Evolutionary conservation across 2,888 invertebrate species (phyloP).

Genomic region (Monopis laevigella): DNA sequence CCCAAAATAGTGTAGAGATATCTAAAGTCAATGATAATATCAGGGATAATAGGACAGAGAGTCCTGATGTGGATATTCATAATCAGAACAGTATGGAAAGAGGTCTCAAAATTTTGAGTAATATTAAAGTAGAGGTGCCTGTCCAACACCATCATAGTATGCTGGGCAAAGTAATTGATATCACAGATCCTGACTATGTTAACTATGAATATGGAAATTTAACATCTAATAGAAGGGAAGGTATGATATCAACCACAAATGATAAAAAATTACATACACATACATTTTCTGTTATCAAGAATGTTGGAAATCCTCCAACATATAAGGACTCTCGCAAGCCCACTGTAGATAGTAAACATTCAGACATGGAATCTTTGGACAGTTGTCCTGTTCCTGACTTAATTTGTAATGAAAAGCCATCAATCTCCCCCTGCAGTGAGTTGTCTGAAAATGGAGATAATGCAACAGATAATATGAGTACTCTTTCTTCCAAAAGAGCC

Average conservation of each 20-base stretch:
- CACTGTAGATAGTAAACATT: conserved; percentile 34
- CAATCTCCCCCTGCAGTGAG: conserved; percentile 60
- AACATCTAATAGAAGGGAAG: too few relatives aligned
- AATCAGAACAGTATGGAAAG: conserved; percentile 32
- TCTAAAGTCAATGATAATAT: background rate
- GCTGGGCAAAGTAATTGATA: conserved; percentile 54
- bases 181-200: conserved; percentile 44
- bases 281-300: conserved; percentile 56
- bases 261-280: conserved; percentile 29
- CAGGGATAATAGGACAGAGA: background rate
- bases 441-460: conserved; percentile 55
- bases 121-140: conserved; percentile 63
- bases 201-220: too few relatives aligned
- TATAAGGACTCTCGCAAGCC: conserved; percentile 32
- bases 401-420: conserved; percentile 61
- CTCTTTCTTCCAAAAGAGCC: conserved; percentile 17
- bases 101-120: conserved; percentile 61
- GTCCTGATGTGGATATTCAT: background rate
- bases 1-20: background rate
- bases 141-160: conserved; percentile 55
- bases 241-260: conserved; percentile 33
- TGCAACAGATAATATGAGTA: conserved; percentile 36
- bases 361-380: conserved; percentile 47
- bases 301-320: conserved; percentile 43
- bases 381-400: conserved; percentile 58